Conservation (phyloP, 2,888 invertebrate species). For the Neoscelio sp. region DNA sequence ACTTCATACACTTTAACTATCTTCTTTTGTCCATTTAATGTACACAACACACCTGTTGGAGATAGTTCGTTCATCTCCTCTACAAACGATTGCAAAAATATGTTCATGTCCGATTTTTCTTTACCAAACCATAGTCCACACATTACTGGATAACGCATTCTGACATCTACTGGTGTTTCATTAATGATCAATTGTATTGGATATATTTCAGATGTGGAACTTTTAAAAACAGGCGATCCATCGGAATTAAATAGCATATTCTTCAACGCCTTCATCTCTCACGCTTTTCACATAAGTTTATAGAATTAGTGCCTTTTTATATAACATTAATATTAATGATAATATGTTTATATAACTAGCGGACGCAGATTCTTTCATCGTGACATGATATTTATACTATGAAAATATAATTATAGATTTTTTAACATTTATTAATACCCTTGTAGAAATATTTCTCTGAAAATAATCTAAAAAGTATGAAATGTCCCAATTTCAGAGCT, state of each 20-base stretch:
- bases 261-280: no score
- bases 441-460: no score
- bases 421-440: no score
- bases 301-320: no score
- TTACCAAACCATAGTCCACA: conserved; percentile 21
- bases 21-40: background rate
- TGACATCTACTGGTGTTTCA: background rate
- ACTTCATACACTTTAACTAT: background rate
- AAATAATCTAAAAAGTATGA: no score
- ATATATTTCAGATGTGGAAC: background rate
- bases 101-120: conserved; percentile 9
- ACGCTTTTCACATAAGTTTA: no score
- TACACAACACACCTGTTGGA: background rate
- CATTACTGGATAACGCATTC: background rate
- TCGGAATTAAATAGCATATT: conserved; percentile 23
- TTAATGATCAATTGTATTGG: background rate
- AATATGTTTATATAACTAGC: no score
- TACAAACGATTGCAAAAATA: background rate
- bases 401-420: no score
- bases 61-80: background rate
- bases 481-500: no score
- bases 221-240: conserved; percentile 18
- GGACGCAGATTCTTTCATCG: no score
- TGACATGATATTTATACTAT: no score
- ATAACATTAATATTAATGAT: no score